Evolutionary conservation across 64 coral and sea anemone species (phyloP).

Genomic region (Stylophora pistillata): DNA sequence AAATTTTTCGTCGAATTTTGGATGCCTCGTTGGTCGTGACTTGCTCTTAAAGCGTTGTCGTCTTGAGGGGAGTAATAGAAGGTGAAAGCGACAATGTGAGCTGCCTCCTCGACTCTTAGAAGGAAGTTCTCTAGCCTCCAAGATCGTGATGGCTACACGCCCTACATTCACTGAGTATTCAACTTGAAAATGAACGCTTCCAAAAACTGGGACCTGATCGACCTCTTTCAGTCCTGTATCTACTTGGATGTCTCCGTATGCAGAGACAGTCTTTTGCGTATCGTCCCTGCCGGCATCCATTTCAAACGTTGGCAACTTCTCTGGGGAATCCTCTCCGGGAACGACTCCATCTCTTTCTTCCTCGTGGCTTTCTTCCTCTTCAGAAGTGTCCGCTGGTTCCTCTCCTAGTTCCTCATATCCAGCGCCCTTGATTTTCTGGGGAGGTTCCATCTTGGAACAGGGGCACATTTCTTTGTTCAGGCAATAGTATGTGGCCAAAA

Average conservation of each 20-base stretch:
- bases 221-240: conserved; percentile 14
- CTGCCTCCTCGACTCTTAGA: conserved; percentile 67
- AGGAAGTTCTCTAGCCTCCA: conserved; percentile 72
- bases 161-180: conserved; percentile 75
- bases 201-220: conserved; percentile 30
- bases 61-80: conserved; percentile 60
- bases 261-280: conserved; percentile 49
- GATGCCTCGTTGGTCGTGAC: conserved; percentile 55
- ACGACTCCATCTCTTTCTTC: conserved; percentile 33
- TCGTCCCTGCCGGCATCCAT: conserved; percentile 25
- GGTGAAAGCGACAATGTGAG: conserved; percentile 71
- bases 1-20: conserved; percentile 81
- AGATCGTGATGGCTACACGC: conserved; percentile 61
- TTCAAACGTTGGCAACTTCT: conserved; percentile 12
- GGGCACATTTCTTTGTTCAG: conserved; percentile 80
- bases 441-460: conserved; percentile 74
- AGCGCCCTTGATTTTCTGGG: conserved; percentile 23
- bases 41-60: conserved; percentile 90
- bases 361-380: conserved; percentile 49
- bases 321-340: conserved; percentile 11
- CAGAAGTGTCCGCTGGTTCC: not conserved
- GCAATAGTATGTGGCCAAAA: conserved; percentile 87
- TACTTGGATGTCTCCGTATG: conserved; percentile 58
- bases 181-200: conserved; percentile 56
- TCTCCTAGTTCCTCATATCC: conserved; percentile 80